Percentiles rank a stretch among this genome's conserved stretches.
Conservation (phyloP, 2,113 vertebrate genomes). For the Pongo pygmaeus region DNA sequence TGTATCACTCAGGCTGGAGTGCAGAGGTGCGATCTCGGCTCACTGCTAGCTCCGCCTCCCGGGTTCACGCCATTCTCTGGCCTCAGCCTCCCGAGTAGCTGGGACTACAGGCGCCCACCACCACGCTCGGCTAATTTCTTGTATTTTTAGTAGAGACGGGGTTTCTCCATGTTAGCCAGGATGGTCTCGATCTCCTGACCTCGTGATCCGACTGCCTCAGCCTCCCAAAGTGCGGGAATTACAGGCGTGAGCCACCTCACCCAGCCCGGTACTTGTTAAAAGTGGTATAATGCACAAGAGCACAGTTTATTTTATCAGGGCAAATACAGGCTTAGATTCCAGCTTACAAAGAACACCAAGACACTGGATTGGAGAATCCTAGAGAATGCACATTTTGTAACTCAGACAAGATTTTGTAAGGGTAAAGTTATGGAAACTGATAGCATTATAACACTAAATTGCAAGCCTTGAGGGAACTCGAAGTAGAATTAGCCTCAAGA, state of each 20-base stretch:
- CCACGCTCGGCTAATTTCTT: rapidly evolving
- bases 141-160: no score
- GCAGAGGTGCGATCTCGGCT: rapidly evolving
- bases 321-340: neutral
- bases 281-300: neutral
- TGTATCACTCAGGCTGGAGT: no score
- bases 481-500: neutral
- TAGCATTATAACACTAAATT: neutral
- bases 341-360: neutral
- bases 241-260: no score
- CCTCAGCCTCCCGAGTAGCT: no score
- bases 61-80: rapidly evolving
- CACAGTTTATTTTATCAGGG: neutral
- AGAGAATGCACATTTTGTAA: rapidly evolving
- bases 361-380: neutral
- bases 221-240: no score
- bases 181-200: no score
- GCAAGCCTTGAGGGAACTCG: neutral
- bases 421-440: neutral
- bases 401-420: neutral
- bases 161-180: no score
- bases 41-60: no score
- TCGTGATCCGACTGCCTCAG: no score
- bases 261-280: neutral
- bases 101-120: no score